A percentile compares a stretch with the other conserved stretches of the same genome.
Evolutionary conservation across 2,888 invertebrate species (phyloP).

Genomic region (Dryomyza anilis): DNA sequence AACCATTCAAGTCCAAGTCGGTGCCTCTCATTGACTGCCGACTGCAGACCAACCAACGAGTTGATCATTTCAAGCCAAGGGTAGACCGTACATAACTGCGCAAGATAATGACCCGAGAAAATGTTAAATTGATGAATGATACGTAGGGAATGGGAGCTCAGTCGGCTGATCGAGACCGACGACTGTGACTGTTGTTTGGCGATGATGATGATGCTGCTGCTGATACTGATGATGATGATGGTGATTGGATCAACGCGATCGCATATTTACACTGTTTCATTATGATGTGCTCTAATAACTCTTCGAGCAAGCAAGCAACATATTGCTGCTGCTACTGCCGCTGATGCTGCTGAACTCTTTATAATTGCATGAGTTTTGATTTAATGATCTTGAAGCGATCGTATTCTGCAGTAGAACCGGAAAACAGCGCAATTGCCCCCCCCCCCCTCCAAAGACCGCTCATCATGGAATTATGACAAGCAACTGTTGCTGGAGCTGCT

Average conservation of each 20-base stretch:
- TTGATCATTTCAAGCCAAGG: conserved; percentile 18
- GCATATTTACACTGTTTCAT: conserved; percentile 2
- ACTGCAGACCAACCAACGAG: not conserved
- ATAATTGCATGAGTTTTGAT: conserved; percentile 1
- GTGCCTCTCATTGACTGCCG: too few species aligned
- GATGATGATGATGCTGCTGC: not conserved
- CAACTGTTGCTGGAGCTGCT: too few species aligned
- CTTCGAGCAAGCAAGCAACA: not conserved
- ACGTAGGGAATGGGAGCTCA: conserved; percentile 14
- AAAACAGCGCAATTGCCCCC: not conserved
- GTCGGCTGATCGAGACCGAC: too few species aligned
- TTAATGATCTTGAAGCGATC: conserved; percentile 2
- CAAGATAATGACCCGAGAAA: conserved; percentile 18
- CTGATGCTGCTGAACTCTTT: not conserved
- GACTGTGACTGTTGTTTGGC: not conserved
- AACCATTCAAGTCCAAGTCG: conserved; percentile 9
- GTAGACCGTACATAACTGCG: not conserved
- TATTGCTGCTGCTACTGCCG: not conserved
- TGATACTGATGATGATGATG: not conserved
- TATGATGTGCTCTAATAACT: conserved; percentile 5
- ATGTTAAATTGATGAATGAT: conserved; percentile 25
- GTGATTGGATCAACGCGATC: not conserved
- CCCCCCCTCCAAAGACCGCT: not conserved
- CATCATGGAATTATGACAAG: not conserved
- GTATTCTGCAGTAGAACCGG: not conserved